Evolutionary conservation across 2,113 vertebrate genomes (phyloP).

Genomic region (Noctilio leporinus): DNA sequence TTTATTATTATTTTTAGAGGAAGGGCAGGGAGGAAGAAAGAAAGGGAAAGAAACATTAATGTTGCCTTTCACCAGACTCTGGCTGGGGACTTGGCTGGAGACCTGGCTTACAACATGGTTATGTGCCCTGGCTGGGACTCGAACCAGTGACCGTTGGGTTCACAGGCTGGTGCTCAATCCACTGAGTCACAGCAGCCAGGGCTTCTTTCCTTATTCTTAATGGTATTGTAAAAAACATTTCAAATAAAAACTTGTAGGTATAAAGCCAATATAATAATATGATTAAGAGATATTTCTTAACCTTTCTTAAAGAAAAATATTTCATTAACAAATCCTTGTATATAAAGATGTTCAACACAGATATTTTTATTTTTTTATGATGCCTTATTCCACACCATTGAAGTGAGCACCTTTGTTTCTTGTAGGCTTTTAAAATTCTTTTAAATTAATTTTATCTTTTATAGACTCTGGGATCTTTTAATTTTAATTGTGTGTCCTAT

Average conservation of each 20-base stretch:
- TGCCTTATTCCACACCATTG: slow-evolving; percentile 14
- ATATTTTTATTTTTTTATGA: not conserved
- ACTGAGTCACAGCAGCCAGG: too few species aligned
- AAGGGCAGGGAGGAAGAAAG: too few species aligned
- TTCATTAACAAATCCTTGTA: not conserved
- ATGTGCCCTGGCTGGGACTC: too few species aligned
- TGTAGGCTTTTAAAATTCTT: not conserved
- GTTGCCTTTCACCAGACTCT: too few species aligned
- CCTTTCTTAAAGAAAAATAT: not conserved
- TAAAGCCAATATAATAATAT: not conserved
- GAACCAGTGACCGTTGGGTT: too few species aligned
- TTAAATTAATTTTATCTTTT: not conserved
- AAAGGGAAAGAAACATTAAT: too few species aligned
- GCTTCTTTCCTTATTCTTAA: too few species aligned
- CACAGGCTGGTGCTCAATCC: too few species aligned
- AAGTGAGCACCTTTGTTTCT: not conserved
- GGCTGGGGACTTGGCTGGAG: too few species aligned
- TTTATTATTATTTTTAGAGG: too few species aligned
- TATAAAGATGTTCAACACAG: not conserved
- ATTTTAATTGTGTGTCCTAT: slow-evolving; percentile 42
- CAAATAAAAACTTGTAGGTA: not conserved
- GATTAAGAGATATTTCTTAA: not conserved
- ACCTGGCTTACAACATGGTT: too few species aligned
- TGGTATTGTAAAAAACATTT: not conserved
- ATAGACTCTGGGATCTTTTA: not conserved